Percentiles rank a stretch among this genome's conserved stretches.
Evolutionary conservation across 1,140 invertebrate species (phyloP).

Genomic region (Drosophila takahashii): DNA sequence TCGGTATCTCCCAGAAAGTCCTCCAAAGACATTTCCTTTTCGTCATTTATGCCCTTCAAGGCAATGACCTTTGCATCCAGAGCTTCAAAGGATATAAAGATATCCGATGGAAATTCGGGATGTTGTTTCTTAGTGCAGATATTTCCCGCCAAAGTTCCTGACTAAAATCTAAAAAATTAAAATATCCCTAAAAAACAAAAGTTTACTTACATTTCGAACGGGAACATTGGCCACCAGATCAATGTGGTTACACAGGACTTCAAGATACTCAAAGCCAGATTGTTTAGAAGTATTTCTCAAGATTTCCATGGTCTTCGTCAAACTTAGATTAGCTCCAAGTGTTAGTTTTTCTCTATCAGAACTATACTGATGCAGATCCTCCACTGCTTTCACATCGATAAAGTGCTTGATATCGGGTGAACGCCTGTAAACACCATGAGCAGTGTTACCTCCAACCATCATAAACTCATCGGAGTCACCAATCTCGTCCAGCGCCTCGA

Average conservation of each 20-base stretch:
- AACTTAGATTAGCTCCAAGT: conserved; percentile 88
- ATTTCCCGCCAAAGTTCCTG: conserved; percentile 91
- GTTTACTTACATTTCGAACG: conserved; percentile 87
- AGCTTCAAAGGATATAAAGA: conserved; percentile 90
- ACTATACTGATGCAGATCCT: conserved; percentile 86
- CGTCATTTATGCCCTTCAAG: conserved; percentile 26
- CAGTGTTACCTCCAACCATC: conserved; percentile 86
- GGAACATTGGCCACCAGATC: conserved; percentile 90
- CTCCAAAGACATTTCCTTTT: conserved; percentile 53
- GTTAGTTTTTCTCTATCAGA: conserved; percentile 78
- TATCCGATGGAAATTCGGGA: conserved; percentile 90
- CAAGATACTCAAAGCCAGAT: conserved; percentile 85
- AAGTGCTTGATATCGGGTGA: conserved; percentile 86
- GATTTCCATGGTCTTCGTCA: conserved; percentile 88
- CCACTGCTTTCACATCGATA: conserved; percentile 90
- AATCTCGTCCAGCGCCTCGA: conserved; percentile 86
- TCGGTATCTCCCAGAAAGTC: conserved; percentile 47
- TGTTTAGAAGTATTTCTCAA: conserved; percentile 86
- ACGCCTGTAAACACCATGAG: conserved; percentile 88
- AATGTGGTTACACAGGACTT: conserved; percentile 85
- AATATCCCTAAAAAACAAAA: accelerated
- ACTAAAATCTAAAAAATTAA: conserved; percentile 16
- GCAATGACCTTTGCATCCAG: conserved; percentile 86
- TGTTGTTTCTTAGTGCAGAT: conserved; percentile 90
- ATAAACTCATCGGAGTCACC: conserved; percentile 84